Evolutionary conservation across 2,113 vertebrate species (phyloP), one percentile per base, ranked within the genome.

Genomic region (Sinocyclocheilus grahami): DNA sequence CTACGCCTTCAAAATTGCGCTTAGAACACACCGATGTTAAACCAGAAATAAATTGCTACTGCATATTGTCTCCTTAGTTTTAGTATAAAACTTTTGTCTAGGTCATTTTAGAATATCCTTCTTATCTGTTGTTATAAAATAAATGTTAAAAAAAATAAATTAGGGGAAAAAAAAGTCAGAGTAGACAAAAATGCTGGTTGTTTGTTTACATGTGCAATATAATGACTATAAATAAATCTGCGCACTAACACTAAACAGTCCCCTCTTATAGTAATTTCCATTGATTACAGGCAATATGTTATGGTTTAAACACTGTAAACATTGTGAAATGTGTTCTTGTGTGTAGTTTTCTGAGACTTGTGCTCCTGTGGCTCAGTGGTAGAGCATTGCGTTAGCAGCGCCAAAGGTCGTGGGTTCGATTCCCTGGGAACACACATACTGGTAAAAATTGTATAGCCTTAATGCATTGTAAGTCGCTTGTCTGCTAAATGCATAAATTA

Each of bases 1-100:
- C 86, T 95, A 95, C 0, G 92, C 94, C 0, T 94, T 95, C 77
- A 95, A 95, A 90, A 94, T 94, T 18, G 94, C 93, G 27, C 92
- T 95, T 83, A 95, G 94, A 87, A 92, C 94, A 67, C 94, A 95
- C 80, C 94, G 94, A 86, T 95, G 86, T 48, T 88, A 80, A 76
- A 82, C 24, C 8, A 5, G 14, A 65, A 65, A 81, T 39, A 3
- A 9, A 27, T 1, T 2, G 14, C 24, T 81, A 46, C n/a, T 46
- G 20, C 10, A 14, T n/a, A 42, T 62, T 14, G 39, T 75, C 20
- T 42, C 7, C 5, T 16, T 58, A 1, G 5, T n/a, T 63, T 81
- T 63, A 27, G 13, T 63, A 4, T 46, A 37, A 63, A 24, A 11
- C 11, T 16, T 9, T 6, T 80, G 20, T 20, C 16, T 24, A 13